Conservation (phyloP, 2,888 invertebrate species). For the Andrena haemorrhoa region DNA sequence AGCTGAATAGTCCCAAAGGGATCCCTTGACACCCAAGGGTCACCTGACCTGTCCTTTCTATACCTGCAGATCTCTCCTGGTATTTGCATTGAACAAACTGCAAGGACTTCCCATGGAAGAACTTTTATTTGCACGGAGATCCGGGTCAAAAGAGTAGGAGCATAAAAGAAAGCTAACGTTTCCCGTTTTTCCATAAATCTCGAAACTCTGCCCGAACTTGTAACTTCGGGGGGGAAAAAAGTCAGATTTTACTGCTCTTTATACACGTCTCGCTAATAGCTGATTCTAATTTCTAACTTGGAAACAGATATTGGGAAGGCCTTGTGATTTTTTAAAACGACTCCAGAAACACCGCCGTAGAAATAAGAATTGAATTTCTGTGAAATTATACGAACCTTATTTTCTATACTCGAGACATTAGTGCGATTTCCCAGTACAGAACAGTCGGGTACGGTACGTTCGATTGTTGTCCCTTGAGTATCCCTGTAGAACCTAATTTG, state of each 20-base stretch:
- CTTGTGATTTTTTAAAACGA: background rate
- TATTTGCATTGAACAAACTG: constrained; percentile 78
- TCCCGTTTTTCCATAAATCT: constrained; percentile 48
- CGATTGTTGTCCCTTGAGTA: constrained; percentile 86
- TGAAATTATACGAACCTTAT: constrained; percentile 75
- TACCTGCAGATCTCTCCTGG: constrained; percentile 70
- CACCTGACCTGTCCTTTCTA: constrained; percentile 77
- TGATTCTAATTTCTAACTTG: background rate
- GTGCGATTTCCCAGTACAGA: constrained; percentile 82
- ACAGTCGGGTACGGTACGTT: constrained; percentile 84
- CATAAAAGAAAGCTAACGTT: constrained; percentile 43
- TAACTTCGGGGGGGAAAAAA: constrained; percentile 21
- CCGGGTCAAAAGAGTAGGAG: constrained; percentile 43
- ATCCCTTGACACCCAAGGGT: constrained; percentile 80
- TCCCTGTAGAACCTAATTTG: constrained; percentile 88
- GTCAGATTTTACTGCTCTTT: constrained; percentile 9
- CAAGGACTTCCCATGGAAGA: constrained; percentile 60
- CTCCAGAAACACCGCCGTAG: no score
- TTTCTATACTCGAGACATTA: constrained; percentile 80
- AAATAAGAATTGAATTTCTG: background rate
- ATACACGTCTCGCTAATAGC: background rate
- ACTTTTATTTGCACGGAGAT: constrained; percentile 70
- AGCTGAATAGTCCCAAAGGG: constrained; percentile 79
- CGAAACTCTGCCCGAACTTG: constrained; percentile 26
- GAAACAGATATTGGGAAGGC: constrained; percentile 4